Evolutionary conservation across 2,113 vertebrate species (phyloP).

Genomic region (Albula glossodonta): DNA sequence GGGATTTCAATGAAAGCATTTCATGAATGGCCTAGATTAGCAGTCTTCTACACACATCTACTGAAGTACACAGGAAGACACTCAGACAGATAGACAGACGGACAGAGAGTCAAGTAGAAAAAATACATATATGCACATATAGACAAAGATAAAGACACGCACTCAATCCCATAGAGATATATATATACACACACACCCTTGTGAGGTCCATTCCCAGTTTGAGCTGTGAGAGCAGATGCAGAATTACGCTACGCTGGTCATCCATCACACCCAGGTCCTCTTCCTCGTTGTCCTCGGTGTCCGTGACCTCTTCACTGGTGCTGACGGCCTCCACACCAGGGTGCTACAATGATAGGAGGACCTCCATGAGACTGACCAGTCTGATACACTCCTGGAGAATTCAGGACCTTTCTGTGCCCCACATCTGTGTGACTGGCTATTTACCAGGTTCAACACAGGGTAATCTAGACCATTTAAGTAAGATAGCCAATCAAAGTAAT

Average conservation of each 20-base stretch:
- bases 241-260: slow-evolving; percentile 89
- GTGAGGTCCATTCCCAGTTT: slow-evolving; percentile 97
- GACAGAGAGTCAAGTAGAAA: no score
- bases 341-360: slow-evolving; percentile 52
- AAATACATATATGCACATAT: no score
- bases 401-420: not conserved
- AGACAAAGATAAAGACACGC: no score
- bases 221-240: slow-evolving; percentile 93
- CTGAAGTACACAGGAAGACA: no score
- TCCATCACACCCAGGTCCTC: slow-evolving; percentile 88
- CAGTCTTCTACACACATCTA: no score
- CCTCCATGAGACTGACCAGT: not conserved
- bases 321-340: slow-evolving; percentile 73
- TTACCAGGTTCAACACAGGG: not conserved
- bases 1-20: no score
- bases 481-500: not conserved
- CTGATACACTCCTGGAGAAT: no score
- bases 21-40: no score
- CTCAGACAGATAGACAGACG: no score
- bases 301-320: slow-evolving; percentile 84
- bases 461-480: not conserved
- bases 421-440: not conserved
- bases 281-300: slow-evolving; percentile 88
- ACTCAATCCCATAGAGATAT: no score
- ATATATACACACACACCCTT: slow-evolving; percentile 70